A percentile compares a stretch with the other conserved stretches of the same genome.
These are phyloP conservation scores for Pollachius pollachius DNA, from an alignment of 2,113 vertebrate genomes.

Conservation along the genomic window DNA sequence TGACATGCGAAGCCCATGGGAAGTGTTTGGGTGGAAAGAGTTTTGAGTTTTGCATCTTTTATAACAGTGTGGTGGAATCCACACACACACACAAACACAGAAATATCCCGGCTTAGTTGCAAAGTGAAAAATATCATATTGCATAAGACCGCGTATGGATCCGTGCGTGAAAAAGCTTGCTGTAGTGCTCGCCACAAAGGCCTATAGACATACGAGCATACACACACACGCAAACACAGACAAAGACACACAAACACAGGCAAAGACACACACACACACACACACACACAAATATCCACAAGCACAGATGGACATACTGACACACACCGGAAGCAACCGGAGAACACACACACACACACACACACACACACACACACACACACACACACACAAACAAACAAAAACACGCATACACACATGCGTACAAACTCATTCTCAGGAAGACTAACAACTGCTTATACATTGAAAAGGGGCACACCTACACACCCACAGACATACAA, in stretches of 20 bases:
- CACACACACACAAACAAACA: too few relatives aligned
- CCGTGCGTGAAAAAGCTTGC: constrained; percentile 64
- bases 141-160: constrained; percentile 68
- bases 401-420: not conserved
- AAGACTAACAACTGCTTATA: too few relatives aligned
- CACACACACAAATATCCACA: not conserved
- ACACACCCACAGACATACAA: constrained; percentile 22
- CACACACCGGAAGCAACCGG: not conserved
- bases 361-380: not conserved
- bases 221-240: constrained; percentile 2
- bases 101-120: constrained; percentile 71
- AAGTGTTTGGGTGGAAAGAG: constrained; percentile 46
- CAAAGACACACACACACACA: constrained; percentile 5
- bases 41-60: constrained; percentile 61
- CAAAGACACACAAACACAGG: not conserved
- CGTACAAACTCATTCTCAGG: too few relatives aligned
- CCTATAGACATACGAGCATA: constrained; percentile 13
- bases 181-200: constrained; percentile 57
- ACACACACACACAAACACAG: constrained; percentile 50
- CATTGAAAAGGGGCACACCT: not conserved
- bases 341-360: not conserved
- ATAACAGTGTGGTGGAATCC: constrained; percentile 46
- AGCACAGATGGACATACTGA: constrained; percentile 4
- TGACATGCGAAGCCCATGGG: constrained; percentile 49
- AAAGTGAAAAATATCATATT: constrained; percentile 78